Evolutionary conservation across 2,797 vertebrate genomes (phyloP).

Genomic region (Aplochiton taeniatus): DNA sequence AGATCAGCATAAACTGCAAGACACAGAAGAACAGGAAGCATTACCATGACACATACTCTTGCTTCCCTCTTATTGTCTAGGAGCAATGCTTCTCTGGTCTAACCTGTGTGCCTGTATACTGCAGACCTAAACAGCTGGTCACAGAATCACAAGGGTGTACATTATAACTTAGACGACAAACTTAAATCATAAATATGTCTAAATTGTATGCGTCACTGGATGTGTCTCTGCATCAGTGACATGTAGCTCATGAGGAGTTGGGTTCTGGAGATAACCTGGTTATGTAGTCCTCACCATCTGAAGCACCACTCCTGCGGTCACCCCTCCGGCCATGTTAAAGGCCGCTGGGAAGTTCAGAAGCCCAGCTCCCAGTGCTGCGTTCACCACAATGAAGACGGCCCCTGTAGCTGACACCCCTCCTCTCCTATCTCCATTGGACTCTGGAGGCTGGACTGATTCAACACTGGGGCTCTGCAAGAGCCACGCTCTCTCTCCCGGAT

Average conservation of each 20-base stretch:
- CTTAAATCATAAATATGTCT: too few relatives aligned
- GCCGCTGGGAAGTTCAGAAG: slow-evolving; percentile 96
- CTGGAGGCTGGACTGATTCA: slow-evolving; percentile 70
- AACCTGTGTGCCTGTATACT: background rate
- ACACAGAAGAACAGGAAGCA: slow-evolving; percentile 29
- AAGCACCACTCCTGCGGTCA: slow-evolving; percentile 83
- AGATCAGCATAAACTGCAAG: slow-evolving; percentile 88
- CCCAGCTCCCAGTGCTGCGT: slow-evolving; percentile 92
- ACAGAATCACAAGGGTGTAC: background rate
- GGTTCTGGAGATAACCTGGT: background rate
- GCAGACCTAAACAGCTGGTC: background rate
- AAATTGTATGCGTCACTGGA: too few relatives aligned
- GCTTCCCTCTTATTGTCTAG: background rate
- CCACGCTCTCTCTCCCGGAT: slow-evolving; percentile 88
- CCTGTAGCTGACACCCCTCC: slow-evolving; percentile 77
- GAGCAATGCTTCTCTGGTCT: background rate
- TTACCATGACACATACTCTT: slow-evolving; percentile 3
- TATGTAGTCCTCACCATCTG: slow-evolving; percentile 84
- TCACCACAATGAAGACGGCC: slow-evolving; percentile 94
- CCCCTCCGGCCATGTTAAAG: slow-evolving; percentile 89
- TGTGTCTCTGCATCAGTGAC: too few relatives aligned
- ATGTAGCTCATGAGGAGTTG: background rate
- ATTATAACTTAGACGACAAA: too few relatives aligned
- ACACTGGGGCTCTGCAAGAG: slow-evolving; percentile 90
- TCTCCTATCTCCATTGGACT: slow-evolving; percentile 53